Evolutionary conservation across 2,113 vertebrate species (phyloP).

Genomic region (Bufo bufo): DNA sequence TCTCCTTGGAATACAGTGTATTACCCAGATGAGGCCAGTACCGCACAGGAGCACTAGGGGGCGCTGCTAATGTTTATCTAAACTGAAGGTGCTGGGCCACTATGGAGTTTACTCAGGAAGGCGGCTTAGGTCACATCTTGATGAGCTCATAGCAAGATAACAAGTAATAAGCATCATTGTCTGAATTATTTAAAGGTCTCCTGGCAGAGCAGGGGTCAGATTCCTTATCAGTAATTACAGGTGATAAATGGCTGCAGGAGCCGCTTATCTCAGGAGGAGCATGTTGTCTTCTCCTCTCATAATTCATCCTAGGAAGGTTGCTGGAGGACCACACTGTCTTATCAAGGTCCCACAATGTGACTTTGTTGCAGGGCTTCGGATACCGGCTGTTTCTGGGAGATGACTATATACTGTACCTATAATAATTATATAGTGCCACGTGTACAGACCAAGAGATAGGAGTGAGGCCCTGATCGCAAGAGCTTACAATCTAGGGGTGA

Average conservation of each 20-base stretch:
- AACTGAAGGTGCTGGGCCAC: neutral
- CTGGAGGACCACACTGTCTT: slow-evolving; percentile 5
- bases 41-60: slow-evolving; percentile 18
- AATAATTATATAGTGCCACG: too few relatives aligned
- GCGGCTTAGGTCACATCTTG: slow-evolving; percentile 36
- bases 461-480: too few relatives aligned
- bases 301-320: slow-evolving; percentile 15
- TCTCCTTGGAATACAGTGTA: too few relatives aligned
- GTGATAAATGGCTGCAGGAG: slow-evolving; percentile 33
- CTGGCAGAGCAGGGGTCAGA: slow-evolving; percentile 25
- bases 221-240: slow-evolving; percentile 45
- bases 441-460: too few relatives aligned
- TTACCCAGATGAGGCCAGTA: neutral
- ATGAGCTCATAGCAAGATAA: slow-evolving; percentile 46
- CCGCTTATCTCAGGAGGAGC: slow-evolving; percentile 13
- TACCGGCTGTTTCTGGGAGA: neutral
- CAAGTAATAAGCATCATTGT: slow-evolving; percentile 37
- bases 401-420: neutral
- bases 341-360: neutral
- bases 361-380: neutral
- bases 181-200: slow-evolving; percentile 46
- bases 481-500: too few relatives aligned
- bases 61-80: slow-evolving; percentile 16
- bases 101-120: neutral
- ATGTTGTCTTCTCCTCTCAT: slow-evolving; percentile 24